Evolutionary conservation across 1,140 invertebrate species (phyloP).

Genomic region (Penaeus japonicus): DNA sequence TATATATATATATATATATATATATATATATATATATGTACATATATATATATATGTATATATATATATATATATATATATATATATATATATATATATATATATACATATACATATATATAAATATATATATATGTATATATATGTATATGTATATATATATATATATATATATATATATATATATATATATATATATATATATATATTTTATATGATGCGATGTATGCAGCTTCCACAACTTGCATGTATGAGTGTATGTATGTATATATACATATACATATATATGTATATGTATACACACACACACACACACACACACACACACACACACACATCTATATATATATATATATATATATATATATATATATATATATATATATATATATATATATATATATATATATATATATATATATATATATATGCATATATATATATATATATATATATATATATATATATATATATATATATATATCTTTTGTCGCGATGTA

Average conservation of each 20-base stretch:
- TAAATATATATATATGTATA: not conserved
- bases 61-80: conserved; percentile 13
- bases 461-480: not conserved
- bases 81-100: conserved; percentile 13
- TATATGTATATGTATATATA: not conserved
- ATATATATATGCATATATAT: not conserved
- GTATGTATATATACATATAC: not conserved
- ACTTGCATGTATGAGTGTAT: no score
- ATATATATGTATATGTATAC: not conserved
- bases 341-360: not conserved
- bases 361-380: conserved; percentile 6
- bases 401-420: not conserved
- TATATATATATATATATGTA: conserved; percentile 13
- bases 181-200: no score
- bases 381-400: not conserved
- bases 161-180: not conserved
- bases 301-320: not conserved
- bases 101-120: not conserved
- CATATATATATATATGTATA: conserved; percentile 3
- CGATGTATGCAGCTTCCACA: not conserved
- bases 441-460: not conserved
- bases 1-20: no score
- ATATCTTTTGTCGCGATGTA: no score
- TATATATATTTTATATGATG: no score
- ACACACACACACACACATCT: not conserved